Evolutionary conservation across 2,888 invertebrate species (phyloP).

Genomic region (Sminthurinus aureus): DNA sequence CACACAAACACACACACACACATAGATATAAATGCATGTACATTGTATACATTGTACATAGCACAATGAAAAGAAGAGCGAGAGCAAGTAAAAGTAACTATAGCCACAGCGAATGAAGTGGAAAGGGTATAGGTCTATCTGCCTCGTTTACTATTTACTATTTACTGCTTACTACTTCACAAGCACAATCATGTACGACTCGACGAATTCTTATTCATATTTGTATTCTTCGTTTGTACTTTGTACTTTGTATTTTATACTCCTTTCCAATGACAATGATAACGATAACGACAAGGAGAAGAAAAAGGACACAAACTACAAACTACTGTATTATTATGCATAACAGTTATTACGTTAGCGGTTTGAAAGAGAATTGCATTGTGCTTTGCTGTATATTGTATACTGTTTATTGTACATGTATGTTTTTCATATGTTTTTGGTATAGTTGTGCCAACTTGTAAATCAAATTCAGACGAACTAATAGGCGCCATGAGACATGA

Average conservation of each 20-base stretch:
- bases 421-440: neutral
- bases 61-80: neutral
- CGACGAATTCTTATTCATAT: no score
- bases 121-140: neutral
- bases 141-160: no score
- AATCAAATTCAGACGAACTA: slow-evolving; percentile 62
- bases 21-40: neutral
- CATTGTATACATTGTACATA: no score
- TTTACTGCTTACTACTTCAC: no score
- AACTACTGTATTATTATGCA: neutral
- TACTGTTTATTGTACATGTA: neutral
- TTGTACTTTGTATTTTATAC: no score
- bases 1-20: no score
- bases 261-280: no score
- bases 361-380: neutral
- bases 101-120: neutral
- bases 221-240: no score
- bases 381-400: neutral
- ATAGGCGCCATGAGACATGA: slow-evolving; percentile 88
- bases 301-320: no score
- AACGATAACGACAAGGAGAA: no score
- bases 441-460: slow-evolving; percentile 74
- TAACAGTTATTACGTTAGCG: neutral
- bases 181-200: no score
- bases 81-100: slow-evolving; percentile 4